phyloP scores from a whole-genome alignment of 2,113 vertebrate genomes.

The Canis aureus region DNA sequence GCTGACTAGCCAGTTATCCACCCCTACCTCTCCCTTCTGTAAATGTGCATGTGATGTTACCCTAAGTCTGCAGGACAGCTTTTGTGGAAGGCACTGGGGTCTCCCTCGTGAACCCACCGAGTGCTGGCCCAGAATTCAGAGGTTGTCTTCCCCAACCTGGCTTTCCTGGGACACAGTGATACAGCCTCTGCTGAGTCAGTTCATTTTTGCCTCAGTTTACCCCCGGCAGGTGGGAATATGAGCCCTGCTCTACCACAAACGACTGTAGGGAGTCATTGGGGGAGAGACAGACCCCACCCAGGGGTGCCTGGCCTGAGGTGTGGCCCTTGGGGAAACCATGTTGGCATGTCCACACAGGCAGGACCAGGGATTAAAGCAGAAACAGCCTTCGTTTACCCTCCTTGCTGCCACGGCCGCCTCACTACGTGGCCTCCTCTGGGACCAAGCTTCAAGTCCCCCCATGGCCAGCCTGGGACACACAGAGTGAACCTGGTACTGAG shows the following conservation, averaged over 20 bases:
- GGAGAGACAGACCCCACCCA: background rate
- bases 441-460: background rate
- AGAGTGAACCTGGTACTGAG: background rate
- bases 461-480: background rate
- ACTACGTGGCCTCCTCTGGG: background rate
- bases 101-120: background rate
- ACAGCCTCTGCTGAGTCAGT: background rate
- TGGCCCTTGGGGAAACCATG: background rate
- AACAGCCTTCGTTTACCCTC: accelerated
- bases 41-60: background rate
- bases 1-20: background rate
- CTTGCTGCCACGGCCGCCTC: background rate
- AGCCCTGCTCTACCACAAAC: background rate
- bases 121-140: background rate
- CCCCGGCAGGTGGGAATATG: background rate
- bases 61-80: background rate
- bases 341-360: background rate
- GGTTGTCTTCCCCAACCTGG: too few species aligned
- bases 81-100: background rate
- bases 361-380: too few species aligned
- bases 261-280: background rate
- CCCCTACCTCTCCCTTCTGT: background rate
- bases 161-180: background rate
- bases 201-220: background rate
- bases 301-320: accelerated